phyloP scores from a whole-genome alignment of 2,888 invertebrate genomes.

The Athripsodes cinereus region DNA sequence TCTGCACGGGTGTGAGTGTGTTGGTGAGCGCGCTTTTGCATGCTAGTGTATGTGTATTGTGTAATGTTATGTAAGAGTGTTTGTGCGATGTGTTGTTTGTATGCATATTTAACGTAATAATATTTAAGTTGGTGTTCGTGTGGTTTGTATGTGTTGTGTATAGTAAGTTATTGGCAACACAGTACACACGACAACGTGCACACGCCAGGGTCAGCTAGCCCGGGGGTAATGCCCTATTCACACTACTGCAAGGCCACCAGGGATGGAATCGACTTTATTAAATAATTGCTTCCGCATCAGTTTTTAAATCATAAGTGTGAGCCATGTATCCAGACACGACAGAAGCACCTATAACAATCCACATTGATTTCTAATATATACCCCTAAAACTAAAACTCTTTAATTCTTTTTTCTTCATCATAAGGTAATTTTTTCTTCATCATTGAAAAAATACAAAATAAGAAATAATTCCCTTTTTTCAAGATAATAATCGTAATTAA shows the following conservation, averaged over 20 bases:
- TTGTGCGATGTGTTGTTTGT: neutral
- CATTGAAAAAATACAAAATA: too few species aligned
- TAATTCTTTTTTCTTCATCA: too few species aligned
- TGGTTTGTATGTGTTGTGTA: neutral
- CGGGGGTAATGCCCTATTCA: conserved; percentile 53
- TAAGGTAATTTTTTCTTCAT: too few species aligned
- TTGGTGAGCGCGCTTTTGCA: neutral
- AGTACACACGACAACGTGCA: conserved; percentile 25
- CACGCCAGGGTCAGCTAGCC: conserved; percentile 27
- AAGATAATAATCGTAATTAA: too few species aligned
- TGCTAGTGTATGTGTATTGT: conserved; percentile 2
- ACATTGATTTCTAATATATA: too few species aligned
- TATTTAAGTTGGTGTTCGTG: neutral
- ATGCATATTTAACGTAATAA: neutral
- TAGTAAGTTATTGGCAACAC: conserved; percentile 13
- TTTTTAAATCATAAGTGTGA: too few species aligned
- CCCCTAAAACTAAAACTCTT: too few species aligned
- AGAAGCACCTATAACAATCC: too few species aligned
- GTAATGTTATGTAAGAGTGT: neutral
- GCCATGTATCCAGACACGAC: too few species aligned
- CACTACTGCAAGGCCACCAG: conserved; percentile 54
- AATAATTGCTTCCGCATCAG: conserved; percentile 24
- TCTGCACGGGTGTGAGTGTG: neutral
- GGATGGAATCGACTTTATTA: conserved; percentile 38
- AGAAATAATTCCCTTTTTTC: too few species aligned